Conservation (phyloP, 2,113 vertebrate species). For the Psilopsiagon aurifrons region DNA sequence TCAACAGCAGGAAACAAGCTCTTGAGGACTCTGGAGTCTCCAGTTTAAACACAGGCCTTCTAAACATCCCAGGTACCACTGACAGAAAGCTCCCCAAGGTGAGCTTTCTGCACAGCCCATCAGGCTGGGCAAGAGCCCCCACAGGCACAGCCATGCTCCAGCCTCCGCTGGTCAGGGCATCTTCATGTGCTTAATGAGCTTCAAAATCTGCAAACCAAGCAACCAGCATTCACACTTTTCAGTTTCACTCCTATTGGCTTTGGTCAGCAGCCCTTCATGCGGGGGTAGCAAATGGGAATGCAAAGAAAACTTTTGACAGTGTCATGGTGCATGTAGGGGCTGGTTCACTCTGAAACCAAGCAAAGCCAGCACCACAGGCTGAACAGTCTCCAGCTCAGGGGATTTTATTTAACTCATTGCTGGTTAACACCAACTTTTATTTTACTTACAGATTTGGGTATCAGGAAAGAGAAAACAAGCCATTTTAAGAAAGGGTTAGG, state of each 20-base stretch:
- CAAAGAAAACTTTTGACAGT: background rate
- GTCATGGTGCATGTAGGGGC: accelerated
- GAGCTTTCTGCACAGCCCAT: no score
- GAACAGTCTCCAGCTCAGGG: background rate
- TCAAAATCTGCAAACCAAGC: background rate
- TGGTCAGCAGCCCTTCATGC: background rate
- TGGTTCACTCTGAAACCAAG: background rate
- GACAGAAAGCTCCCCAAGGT: background rate
- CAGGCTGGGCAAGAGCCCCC: background rate
- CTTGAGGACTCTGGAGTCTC: background rate
- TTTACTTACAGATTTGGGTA: background rate
- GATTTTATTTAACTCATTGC: background rate
- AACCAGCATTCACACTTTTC: background rate
- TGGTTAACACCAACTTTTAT: background rate
- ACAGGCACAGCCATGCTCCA: accelerated
- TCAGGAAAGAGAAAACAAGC: background rate
- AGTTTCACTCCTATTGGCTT: background rate
- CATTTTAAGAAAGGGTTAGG: background rate
- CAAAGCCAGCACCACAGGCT: accelerated
- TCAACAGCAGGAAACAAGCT: background rate
- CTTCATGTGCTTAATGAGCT: background rate
- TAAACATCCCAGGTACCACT: background rate
- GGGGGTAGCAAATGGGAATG: background rate
- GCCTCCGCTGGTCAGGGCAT: background rate
- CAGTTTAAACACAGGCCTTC: background rate